Base-by-base conservation (phyloP, 2,797 vertebrate genomes). In the Sebastolobus altivelis region DNA sequence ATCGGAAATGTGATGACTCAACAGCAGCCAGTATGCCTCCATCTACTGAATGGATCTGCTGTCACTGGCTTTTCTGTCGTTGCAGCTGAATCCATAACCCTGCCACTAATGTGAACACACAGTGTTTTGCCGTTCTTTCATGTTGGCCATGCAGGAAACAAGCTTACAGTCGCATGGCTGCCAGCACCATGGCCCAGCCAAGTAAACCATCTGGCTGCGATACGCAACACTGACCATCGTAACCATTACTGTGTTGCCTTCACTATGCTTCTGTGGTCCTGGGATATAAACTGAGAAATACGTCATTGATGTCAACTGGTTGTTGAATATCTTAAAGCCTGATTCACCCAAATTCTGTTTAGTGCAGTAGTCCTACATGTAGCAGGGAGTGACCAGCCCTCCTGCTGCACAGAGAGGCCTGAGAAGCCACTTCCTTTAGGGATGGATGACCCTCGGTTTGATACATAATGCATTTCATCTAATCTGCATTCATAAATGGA, bases 121-220 rank as follows among this genome's bases (percentile, higher is more conserved):
- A 74, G 77, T 85, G 68, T 87, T 89, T 88, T 88, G 88, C 77
- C 38, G 20, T 85, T 88, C 69, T 84, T 87, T 89, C 79, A 83
- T 90, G 88, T 90, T 89, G 83, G 82, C 84, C 83, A 82, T 84
- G 85, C 82, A 87, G 88, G 88, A 92, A 92, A 93, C 88, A 79
- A 83, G 87, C 89, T 80, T 84, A 79, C 79, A 77, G 78, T 82
- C 29, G 16, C 61, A 65, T 82, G 75, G 85, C 82, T 94, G 92
- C 92, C 92, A 93, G 85, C 73, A 49, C 71, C 75, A 62, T 59
- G 65, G 71, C 76, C 74, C 31, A 58, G 94, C 93, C 93, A 92
- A 93, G 81, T 88, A 78, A 92, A 90, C 94, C 94, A 94, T 94
- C 93, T 95, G 94, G 90, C 90, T 76, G 40, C 73, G 84, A 92